Percentiles rank a stretch among this genome's conserved stretches.
Conservation (phyloP, 2,797 vertebrate genomes). For the Urophycis tenuis region DNA sequence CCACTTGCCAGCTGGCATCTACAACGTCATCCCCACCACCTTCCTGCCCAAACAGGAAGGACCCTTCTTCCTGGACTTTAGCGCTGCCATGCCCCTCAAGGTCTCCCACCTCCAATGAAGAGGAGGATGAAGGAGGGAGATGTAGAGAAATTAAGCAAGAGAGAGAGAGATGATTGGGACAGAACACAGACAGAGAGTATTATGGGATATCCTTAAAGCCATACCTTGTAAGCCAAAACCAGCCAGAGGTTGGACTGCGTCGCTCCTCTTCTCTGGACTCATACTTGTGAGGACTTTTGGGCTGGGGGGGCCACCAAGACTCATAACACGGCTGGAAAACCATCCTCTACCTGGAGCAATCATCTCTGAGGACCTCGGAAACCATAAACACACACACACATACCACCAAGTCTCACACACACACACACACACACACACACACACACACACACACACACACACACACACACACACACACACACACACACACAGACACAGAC, state of each 20-base stretch:
- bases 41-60: constrained; percentile 97
- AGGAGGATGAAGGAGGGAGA: not conserved
- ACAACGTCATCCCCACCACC: constrained; percentile 92
- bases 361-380: not conserved
- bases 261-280: not conserved
- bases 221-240: constrained; percentile 16
- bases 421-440: not conserved
- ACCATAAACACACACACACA: not conserved
- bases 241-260: constrained; percentile 15
- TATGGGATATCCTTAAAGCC: constrained; percentile 1
- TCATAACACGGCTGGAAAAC: not conserved
- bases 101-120: constrained; percentile 89
- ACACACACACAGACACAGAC: not conserved
- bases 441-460: not conserved
- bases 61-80: constrained; percentile 95
- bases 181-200: constrained; percentile 7
- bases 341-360: not conserved
- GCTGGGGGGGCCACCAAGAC: not conserved
- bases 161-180: not conserved
- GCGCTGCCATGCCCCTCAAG: constrained; percentile 74
- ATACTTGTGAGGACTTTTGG: not conserved
- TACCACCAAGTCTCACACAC: too few relatives aligned
- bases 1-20: constrained; percentile 80
- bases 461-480: not conserved
- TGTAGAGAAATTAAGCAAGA: not conserved